These are phyloP conservation scores for Herminia tarsipennalis DNA, from an alignment of 2,888 invertebrate genomes.

Conservation along the genomic window DNA sequence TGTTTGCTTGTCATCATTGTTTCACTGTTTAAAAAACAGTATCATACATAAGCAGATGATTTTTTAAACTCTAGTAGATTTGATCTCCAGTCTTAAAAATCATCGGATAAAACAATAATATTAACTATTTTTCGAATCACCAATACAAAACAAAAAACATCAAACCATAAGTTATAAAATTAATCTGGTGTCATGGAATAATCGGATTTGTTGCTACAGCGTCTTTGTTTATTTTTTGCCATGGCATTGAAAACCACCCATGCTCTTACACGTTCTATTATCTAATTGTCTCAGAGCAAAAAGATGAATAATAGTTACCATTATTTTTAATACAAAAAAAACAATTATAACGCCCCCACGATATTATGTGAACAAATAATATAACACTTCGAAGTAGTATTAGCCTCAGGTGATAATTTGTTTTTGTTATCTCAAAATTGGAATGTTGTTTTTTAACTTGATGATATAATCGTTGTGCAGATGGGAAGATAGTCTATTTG, in stretches of 20 bases:
- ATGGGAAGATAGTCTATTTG: background rate
- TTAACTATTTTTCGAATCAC: no score
- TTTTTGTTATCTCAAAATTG: slow-evolving; percentile 11
- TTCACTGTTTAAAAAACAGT: no score
- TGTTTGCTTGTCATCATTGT: no score
- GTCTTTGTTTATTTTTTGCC: slow-evolving; percentile 23
- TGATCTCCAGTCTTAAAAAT: no score
- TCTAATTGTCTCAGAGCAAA: slow-evolving; percentile 29
- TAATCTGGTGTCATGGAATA: background rate
- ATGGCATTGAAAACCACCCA: slow-evolving; percentile 35
- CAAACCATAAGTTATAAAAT: background rate
- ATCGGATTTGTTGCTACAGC: background rate
- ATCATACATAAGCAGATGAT: no score
- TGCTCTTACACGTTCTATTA: slow-evolving; percentile 20
- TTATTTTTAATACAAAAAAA: slow-evolving; percentile 28
- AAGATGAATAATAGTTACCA: slow-evolving; percentile 27
- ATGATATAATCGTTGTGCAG: slow-evolving; percentile 10
- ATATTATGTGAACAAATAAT: slow-evolving; percentile 14
- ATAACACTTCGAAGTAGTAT: slow-evolving; percentile 6
- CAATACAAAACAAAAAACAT: background rate
- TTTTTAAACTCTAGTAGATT: no score
- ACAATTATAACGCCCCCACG: slow-evolving; percentile 35
- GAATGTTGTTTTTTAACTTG: slow-evolving; percentile 11
- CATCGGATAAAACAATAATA: no score
- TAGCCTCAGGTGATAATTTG: slow-evolving; percentile 14